Conservation (phyloP, 2,113 vertebrate genomes). For the Melanerpes aurifrons region DNA sequence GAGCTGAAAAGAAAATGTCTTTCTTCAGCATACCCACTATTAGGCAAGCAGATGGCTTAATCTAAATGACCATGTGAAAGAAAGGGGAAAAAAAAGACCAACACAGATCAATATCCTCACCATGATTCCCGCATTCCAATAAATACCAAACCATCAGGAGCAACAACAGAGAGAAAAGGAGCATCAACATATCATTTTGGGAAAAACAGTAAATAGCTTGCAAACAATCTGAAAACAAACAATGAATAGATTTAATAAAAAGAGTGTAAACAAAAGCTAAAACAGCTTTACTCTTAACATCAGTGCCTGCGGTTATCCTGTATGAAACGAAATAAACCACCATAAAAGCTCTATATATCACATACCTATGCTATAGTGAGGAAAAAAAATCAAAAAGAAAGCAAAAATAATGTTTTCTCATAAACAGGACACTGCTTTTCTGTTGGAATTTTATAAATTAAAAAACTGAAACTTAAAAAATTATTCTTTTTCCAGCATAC, state of each 20-base stretch:
- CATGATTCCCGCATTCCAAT: constrained; percentile 38
- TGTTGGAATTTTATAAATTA: neutral
- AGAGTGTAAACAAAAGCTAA: neutral
- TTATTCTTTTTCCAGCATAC: neutral
- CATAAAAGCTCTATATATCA: neutral
- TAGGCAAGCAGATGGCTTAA: constrained; percentile 50
- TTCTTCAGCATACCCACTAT: neutral
- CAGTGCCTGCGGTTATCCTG: neutral
- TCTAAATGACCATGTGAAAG: constrained; percentile 37
- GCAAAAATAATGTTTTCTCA: neutral
- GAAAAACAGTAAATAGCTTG: neutral
- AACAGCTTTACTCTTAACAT: neutral
- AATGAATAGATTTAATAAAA: neutral
- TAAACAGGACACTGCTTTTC: neutral
- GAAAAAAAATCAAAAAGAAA: neutral
- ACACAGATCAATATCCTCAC: constrained; percentile 20
- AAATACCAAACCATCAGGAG: constrained; percentile 41
- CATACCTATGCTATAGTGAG: neutral
- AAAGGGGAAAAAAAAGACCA: neutral
- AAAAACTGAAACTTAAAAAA: too few species aligned
- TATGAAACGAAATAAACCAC: neutral
- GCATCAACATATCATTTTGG: neutral
- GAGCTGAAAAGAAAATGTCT: neutral
- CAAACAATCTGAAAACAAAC: constrained; percentile 36
- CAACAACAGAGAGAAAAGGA: neutral